Evolutionary conservation across 2,113 vertebrate species (phyloP).

Genomic region (Phyllostomus discolor): DNA sequence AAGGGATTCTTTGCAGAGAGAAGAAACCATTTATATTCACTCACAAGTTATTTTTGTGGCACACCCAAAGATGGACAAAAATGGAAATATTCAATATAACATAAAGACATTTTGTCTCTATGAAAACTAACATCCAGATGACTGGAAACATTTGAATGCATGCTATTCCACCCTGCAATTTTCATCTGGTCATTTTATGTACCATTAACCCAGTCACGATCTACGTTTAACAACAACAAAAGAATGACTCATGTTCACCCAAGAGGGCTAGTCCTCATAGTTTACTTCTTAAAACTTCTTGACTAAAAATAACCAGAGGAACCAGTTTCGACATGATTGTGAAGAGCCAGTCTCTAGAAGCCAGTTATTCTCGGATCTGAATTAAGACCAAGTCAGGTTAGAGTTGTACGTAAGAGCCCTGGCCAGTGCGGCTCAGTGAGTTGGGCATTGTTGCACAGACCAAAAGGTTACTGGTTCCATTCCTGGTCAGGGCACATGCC

Average conservation of each 20-base stretch:
- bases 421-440: too few species aligned
- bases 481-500: too few species aligned
- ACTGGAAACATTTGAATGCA: neutral
- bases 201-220: neutral
- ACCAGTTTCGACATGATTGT: neutral
- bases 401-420: neutral
- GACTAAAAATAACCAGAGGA: neutral
- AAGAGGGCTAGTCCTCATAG: neutral
- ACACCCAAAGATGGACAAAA: neutral
- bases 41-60: neutral
- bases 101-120: neutral
- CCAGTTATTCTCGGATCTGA: neutral
- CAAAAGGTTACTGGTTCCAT: too few species aligned
- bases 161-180: neutral
- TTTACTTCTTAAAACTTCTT: conserved; percentile 5
- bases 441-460: too few species aligned
- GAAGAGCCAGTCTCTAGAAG: neutral
- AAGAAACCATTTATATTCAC: neutral
- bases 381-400: neutral
- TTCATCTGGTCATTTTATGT: neutral
- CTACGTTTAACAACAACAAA: neutral
- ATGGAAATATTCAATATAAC: neutral
- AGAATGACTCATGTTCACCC: neutral
- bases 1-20: conserved; percentile 1
- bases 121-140: neutral